Percentiles rank a stretch among this genome's conserved stretches.
phyloP scores from a whole-genome alignment of 2,113 vertebrate species.

The Bujurquina vittata region DNA sequence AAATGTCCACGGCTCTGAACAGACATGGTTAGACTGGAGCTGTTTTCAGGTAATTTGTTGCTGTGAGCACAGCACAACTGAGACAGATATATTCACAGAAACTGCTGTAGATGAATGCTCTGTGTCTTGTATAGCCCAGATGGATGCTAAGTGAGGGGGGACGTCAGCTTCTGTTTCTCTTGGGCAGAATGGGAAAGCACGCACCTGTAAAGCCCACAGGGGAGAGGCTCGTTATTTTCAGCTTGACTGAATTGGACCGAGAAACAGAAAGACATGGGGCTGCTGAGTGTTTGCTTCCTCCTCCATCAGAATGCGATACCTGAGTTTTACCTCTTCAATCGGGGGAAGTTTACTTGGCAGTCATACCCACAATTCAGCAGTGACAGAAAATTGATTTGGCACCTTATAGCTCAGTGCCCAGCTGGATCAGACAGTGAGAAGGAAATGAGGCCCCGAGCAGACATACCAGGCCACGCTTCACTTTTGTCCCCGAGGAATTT shows the following conservation, averaged over 20 bases:
- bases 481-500: constrained; percentile 46
- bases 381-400: constrained; percentile 64
- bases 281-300: not conserved
- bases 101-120: constrained; percentile 21
- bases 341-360: constrained; percentile 19
- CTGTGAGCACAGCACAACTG: not conserved
- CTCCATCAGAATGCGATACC: not conserved
- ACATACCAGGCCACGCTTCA: constrained; percentile 17
- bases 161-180: constrained; percentile 34
- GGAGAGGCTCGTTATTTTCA: constrained; percentile 27
- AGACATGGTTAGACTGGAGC: not conserved
- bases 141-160: constrained; percentile 32
- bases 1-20: constrained; percentile 7
- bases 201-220: constrained; percentile 29
- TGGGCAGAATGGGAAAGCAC: not conserved
- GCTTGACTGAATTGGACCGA: constrained; percentile 15
- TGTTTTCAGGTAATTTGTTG: constrained; percentile 33
- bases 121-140: constrained; percentile 44
- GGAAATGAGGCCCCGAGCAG: constrained; percentile 39
- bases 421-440: constrained; percentile 39
- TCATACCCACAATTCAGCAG: constrained; percentile 36
- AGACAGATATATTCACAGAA: constrained; percentile 12
- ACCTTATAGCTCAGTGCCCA: constrained; percentile 32
- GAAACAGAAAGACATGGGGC: not conserved
- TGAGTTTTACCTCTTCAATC: constrained; percentile 14